Evolutionary conservation across 2,888 invertebrate species (phyloP), one percentile per base, ranked within the genome.

Genomic region (Ennomos quercinarius): DNA sequence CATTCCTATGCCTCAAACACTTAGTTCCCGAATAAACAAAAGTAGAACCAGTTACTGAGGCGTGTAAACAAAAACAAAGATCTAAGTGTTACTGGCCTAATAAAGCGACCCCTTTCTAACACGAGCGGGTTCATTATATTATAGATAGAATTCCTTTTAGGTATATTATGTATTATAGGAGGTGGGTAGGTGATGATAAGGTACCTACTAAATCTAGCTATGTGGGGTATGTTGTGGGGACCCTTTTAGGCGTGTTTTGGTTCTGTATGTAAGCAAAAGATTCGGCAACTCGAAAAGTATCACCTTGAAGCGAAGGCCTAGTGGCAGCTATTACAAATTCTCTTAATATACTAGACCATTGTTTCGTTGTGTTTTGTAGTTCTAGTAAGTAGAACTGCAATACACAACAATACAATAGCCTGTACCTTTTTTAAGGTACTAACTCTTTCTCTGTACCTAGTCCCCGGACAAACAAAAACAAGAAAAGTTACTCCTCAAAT

Each of bases 71-170:
- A 84, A 86, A 84, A 84, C 84, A 76, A 78, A 83, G 83, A 59
- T 64, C 84, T 82, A 76, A 83, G 86, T 88, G 89, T 87, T 87
- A 90, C 87, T 91, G 91, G 91, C 91, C 91, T 91, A 90, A 88
- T 91, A 91, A 89, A 84, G 77, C 86, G 87, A 86, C 87, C 91
- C 91, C 88, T 89, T 87, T 86, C 78, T 76, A 84, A 81, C 84
- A 84, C 89, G 87, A 88, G 86, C 85, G 84, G 78, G 84, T 85
- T 90, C 89, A 88, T 90, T 91, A 91, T 90, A 90, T n/a, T n/a
- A n/a, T n/a, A n/a, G n/a, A 91, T 90, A 91, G 89, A 91, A 89
- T 88, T 90, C 90, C 86, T 87, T 86, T 81, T 87, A 84, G 84
- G 84, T 86, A 82, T 87, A 87, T 86, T 87, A 89, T 69, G 56